Evolutionary conservation across 2,797 vertebrate genomes (phyloP).

Genomic region (Rhincodon typus): DNA sequence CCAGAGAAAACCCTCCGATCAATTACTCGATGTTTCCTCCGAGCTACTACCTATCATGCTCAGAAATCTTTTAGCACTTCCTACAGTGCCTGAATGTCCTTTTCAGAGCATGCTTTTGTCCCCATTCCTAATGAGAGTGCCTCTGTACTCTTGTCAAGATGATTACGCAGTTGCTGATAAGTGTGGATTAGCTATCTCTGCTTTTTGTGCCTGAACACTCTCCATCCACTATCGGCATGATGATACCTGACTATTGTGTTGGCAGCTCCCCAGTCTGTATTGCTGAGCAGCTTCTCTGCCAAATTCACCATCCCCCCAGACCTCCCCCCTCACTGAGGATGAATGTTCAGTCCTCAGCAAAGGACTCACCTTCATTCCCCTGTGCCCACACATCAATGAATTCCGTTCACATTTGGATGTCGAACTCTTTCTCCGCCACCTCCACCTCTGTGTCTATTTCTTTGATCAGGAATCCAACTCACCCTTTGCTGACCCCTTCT

Average conservation of each 20-base stretch:
- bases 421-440: no score
- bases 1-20: no score
- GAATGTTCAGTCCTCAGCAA: no score
- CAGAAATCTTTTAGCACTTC: neutral
- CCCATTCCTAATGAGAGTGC: neutral
- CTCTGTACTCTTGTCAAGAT: neutral
- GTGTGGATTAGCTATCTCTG: neutral
- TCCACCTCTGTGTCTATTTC: no score
- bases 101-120: neutral
- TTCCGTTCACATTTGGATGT: no score
- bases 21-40: no score
- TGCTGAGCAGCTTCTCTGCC: neutral
- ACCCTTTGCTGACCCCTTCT: no score
- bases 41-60: no score
- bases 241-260: neutral
- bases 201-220: neutral
- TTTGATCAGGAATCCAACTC: no score
- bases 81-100: neutral
- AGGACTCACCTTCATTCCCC: no score
- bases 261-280: neutral
- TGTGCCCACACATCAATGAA: no score
- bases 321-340: no score
- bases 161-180: neutral
- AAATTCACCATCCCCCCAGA: neutral
- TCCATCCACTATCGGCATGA: neutral